phyloP scores from a whole-genome alignment of 64 coral and sea anemone species.

The Stichodactyla helianthus region DNA sequence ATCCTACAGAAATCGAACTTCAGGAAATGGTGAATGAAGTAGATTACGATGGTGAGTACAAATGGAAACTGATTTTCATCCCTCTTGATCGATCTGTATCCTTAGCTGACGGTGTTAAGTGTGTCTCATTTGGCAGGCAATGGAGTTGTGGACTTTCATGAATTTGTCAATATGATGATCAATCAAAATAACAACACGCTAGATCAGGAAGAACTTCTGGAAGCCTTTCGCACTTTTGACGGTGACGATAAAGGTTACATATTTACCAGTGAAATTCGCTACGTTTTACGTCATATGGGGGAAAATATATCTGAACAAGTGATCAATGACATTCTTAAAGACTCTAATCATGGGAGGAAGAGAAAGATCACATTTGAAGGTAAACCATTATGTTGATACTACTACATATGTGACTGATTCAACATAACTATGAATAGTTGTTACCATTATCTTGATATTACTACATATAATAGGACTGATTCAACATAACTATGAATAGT shows the following conservation, averaged over 20 bases:
- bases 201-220: slow-evolving; percentile 80
- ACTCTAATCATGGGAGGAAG: slow-evolving; percentile 73
- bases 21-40: slow-evolving; percentile 85
- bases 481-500: background rate
- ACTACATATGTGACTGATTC: background rate
- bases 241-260: slow-evolving; percentile 98
- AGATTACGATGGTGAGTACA: slow-evolving; percentile 69
- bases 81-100: background rate
- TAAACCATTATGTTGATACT: background rate
- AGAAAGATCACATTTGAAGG: slow-evolving; percentile 96
- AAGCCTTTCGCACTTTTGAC: slow-evolving; percentile 97
- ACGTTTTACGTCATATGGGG: slow-evolving; percentile 94
- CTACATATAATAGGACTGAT: background rate
- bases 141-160: slow-evolving; percentile 91
- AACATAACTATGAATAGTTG: background rate
- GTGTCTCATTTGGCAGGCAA: slow-evolving; percentile 51
- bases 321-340: slow-evolving; percentile 94
- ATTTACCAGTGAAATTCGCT: slow-evolving; percentile 95
- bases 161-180: slow-evolving; percentile 99
- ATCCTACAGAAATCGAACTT: slow-evolving; percentile 69
- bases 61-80: background rate
- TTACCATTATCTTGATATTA: too few species aligned
- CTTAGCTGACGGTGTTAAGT: background rate
- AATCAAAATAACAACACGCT: slow-evolving; percentile 99
- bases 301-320: slow-evolving; percentile 97